A percentile compares a stretch with the other conserved stretches of the same genome.
Evolutionary conservation across 1,140 invertebrate genomes (phyloP).

Genomic region (Tribolium castaneum): DNA sequence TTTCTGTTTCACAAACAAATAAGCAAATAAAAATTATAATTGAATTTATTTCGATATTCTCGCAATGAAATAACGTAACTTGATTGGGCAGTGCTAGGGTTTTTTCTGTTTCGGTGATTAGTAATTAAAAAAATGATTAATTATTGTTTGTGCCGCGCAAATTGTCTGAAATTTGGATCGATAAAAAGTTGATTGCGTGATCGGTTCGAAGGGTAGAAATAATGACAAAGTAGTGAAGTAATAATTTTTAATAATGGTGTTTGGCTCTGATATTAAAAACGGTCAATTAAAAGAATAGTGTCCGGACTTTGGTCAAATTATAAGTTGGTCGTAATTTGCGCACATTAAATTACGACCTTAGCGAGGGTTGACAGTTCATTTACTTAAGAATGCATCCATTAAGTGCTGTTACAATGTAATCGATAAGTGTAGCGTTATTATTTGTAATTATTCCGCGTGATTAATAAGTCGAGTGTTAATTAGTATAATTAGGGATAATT

Average conservation of each 20-base stretch:
- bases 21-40: no score
- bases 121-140: neutral
- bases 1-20: no score
- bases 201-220: conserved; percentile 2
- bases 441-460: conserved; percentile 23
- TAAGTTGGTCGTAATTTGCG: neutral
- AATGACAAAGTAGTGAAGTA: conserved; percentile 11
- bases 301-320: conserved; percentile 15
- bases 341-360: conserved; percentile 19
- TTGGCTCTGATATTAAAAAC: neutral
- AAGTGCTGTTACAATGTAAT: conserved; percentile 5
- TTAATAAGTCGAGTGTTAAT: conserved; percentile 43
- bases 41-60: no score
- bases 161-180: neutral
- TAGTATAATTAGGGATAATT: conserved; percentile 43
- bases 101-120: no score
- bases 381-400: conserved; percentile 3
- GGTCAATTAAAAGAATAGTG: conserved; percentile 15
- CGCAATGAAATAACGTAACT: no score
- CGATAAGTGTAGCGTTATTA: conserved; percentile 8
- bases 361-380: conserved; percentile 17
- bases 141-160: neutral
- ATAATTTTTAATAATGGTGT: conserved; percentile 9
- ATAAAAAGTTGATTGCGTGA: neutral
- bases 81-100: no score